phyloP scores from a whole-genome alignment of 2,888 invertebrate species.

The Psylliodes chrysocephalus region DNA sequence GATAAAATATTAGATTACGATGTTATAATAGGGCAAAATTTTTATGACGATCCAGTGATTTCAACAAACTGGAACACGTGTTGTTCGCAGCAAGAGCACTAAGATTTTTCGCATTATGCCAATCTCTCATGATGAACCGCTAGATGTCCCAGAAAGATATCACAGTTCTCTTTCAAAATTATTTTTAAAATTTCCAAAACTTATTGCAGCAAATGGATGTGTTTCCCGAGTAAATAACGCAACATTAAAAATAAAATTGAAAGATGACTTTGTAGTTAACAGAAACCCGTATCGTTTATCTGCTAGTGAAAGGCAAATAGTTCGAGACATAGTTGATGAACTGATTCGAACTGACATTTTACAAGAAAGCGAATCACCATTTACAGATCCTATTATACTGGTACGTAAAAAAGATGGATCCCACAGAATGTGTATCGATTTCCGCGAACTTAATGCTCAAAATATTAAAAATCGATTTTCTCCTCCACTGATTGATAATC shows the following conservation, averaged over 20 bases:
- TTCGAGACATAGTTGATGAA: constrained; percentile 34
- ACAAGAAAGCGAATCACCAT: constrained; percentile 41
- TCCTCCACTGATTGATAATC: constrained; percentile 17
- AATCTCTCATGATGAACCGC: not conserved
- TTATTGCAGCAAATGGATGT: not conserved
- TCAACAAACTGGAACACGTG: not conserved
- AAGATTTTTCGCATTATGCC: not conserved
- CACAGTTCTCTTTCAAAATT: constrained; percentile 7
- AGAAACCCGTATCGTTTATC: constrained; percentile 34
- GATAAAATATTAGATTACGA: not conserved
- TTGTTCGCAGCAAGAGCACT: not conserved
- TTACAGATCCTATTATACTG: constrained; percentile 43
- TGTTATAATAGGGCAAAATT: not conserved
- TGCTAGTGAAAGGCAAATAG: constrained; percentile 29
- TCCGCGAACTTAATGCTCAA: constrained; percentile 38
- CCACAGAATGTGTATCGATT: constrained; percentile 39
- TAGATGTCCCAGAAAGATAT: constrained; percentile 35
- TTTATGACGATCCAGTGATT: not conserved
- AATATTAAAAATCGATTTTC: constrained; percentile 23
- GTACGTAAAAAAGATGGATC: constrained; percentile 40
- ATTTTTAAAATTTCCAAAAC: not conserved
- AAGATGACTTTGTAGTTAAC: constrained; percentile 21
- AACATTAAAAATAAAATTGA: no score
- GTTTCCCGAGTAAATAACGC: not conserved
- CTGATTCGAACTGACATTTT: constrained; percentile 38